Percentiles rank a stretch among this genome's conserved stretches.
These are phyloP conservation scores for Sitobion miscanthi DNA, from an alignment of 1,140 invertebrate species.

Conservation along the genomic window DNA sequence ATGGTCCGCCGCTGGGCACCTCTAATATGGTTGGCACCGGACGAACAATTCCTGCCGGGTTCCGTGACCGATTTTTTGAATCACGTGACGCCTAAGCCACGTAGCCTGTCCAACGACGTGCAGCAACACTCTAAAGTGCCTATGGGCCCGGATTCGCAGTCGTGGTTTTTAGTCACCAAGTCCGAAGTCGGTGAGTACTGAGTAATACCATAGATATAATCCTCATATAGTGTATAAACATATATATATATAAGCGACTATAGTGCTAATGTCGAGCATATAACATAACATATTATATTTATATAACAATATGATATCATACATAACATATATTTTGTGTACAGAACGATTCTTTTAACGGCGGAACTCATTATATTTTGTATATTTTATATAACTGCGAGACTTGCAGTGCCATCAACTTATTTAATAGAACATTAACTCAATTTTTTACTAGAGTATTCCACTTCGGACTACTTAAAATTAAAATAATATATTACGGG, in stretches of 20 bases:
- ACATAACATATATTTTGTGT: too few relatives aligned
- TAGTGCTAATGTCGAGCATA: too few relatives aligned
- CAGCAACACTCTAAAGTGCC: conserved; percentile 57
- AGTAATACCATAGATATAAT: background rate
- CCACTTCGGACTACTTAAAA: too few relatives aligned
- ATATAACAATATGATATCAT: too few relatives aligned
- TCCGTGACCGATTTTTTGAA: conserved; percentile 69
- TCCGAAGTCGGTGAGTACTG: conserved; percentile 64
- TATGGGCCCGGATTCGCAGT: conserved; percentile 62
- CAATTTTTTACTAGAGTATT: too few relatives aligned
- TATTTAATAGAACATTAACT: too few relatives aligned
- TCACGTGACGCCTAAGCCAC: conserved; percentile 63
- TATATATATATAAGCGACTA: background rate
- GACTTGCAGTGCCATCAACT: too few relatives aligned
- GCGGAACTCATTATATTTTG: too few relatives aligned
- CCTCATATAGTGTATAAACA: background rate
- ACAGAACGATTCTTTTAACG: too few relatives aligned
- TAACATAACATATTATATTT: too few relatives aligned
- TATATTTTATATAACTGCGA: too few relatives aligned
- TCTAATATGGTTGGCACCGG: conserved; percentile 70
- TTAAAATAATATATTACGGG: too few relatives aligned
- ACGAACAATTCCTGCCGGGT: conserved; percentile 70
- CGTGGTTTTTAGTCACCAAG: conserved; percentile 67
- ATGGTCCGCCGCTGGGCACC: conserved; percentile 67
- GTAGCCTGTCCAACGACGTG: background rate